Evolutionary conservation across 2,113 vertebrate genomes (phyloP), one percentile per base, ranked within the genome.

Genomic region (Python bivittatus): DNA sequence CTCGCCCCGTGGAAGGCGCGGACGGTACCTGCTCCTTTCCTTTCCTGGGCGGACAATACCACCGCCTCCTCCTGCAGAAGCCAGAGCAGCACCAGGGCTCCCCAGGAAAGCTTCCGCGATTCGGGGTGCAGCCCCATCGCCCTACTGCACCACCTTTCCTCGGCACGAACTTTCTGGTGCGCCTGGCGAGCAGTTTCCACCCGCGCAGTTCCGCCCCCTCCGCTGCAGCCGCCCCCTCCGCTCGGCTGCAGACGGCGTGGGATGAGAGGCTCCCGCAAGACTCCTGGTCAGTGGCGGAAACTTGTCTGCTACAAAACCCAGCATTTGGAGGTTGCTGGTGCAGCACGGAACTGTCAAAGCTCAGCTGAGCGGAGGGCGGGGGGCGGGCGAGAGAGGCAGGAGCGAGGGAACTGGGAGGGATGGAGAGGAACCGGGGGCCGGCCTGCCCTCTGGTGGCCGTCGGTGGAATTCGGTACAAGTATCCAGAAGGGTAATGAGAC

Each of bases 391-490:
- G 60, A 54, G 83, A 56, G n/a, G 64, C 29, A 79, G 25, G 25
- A 89, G 44, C 13, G 6, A 68, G 7, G 15, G 60, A 53, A 4
- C 10, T 61, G 17, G 60, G n/a, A 68, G n/a, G 48, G 58, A 53
- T 17, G 42, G 11, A 91, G 29, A 84, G 38, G 33, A 89, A 84
- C 7, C 48, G n/a, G 56, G 72, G 29, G 57, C 20, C 27, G 6
- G 88, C 48, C 57, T 92, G 91, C 88, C 91, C 91, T 85, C 91
- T 92, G 11, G 91, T 92, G 91, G 91, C 27, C 42, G 72, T 53
- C 60, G 86, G 60, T 23, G 27, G 84, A 42, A 79, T 42, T 42
- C 42, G 33, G 1, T 22, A 22, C 56, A 57, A 57, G 56, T 79
- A 33, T 38, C n/a, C 33, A 79, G 15, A 38, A 79, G n/a, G 1